phyloP scores from a whole-genome alignment of 2,797 vertebrate species.

The Alcedo atthis region DNA sequence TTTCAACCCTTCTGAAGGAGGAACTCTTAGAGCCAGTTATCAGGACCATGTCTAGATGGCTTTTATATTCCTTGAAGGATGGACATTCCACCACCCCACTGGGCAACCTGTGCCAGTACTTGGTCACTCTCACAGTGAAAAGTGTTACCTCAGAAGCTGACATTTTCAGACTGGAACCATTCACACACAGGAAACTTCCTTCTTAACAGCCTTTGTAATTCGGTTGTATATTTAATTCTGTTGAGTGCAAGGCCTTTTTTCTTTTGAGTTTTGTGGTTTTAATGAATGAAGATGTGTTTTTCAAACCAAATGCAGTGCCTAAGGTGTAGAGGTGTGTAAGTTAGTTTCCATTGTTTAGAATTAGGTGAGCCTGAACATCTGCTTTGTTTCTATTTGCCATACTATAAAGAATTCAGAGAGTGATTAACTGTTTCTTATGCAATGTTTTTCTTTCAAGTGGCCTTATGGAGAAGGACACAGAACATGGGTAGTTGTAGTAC shows the following conservation, averaged over 20 bases:
- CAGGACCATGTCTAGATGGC: too few relatives aligned
- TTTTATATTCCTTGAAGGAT: neutral
- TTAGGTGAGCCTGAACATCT: neutral
- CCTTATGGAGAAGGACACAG: neutral
- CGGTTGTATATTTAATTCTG: neutral
- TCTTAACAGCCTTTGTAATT: neutral
- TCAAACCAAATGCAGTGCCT: neutral
- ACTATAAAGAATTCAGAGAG: neutral
- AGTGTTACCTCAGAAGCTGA: neutral
- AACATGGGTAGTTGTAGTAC: neutral
- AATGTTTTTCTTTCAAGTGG: neutral
- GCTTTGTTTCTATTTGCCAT: neutral
- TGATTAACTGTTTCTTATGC: neutral
- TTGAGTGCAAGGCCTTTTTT: neutral
- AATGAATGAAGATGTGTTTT: neutral
- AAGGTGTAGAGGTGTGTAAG: fast-evolving
- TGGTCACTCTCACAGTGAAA: too few relatives aligned
- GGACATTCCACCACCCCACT: neutral
- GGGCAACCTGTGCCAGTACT: neutral
- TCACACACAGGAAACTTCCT: neutral
- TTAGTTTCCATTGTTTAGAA: neutral
- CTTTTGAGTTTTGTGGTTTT: neutral
- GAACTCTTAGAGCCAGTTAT: neutral
- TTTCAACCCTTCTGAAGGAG: neutral
- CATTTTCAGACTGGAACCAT: neutral